Evolutionary conservation across 2,113 vertebrate genomes (phyloP), one percentile per base, ranked within the genome.

Genomic region (Grallaria varia): DNA sequence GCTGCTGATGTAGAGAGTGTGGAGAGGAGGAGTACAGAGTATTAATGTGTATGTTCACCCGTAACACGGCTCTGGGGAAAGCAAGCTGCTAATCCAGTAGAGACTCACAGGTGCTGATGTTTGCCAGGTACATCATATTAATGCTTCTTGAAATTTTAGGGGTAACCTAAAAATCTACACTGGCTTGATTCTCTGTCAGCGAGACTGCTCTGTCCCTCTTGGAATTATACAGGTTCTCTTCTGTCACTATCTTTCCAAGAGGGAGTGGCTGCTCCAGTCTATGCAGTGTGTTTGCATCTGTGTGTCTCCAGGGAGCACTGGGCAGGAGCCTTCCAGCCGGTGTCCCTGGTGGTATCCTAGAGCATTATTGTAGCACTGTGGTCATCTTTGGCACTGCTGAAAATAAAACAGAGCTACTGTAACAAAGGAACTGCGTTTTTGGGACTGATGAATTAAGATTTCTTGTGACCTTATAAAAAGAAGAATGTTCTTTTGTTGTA

Each of bases 281-380:
- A 40, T 33, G 31, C 28, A 45, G 4, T 4, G 11, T n/a, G 31
- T 39, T 74, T 28, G 31, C 31, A 20, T 45, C 14, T 40, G 7
- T 14, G 16, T 31, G 30, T 62, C 24, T 67, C 22, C 52, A 37
- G 42, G 24, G 45, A 44, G 53, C 21, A 1, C 19, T n/a, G 42
- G 27, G 21, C 9, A 6, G 6, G 9, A 59, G 20, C 67, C 67
- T 68, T 80, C 33, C 8, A 5, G 60, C 22, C 22, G 1, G 10
- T 25, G 6, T 6, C 56, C 58, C 8, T 2, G 1, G 0, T 2
- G 19, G 16, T 40, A 8, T 6, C 59, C 31, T 42, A 7, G 17
- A 20, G 45, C 22, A 7, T 0, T 23, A 6, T 8, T 21, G 30
- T 31, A 42, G 23, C 45, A 24, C 19, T 4, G 50, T 21, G 58